Evolutionary conservation across 2,113 vertebrate species (phyloP), one percentile per base, ranked within the genome.

Genomic region (Triplophysa dalaica): DNA sequence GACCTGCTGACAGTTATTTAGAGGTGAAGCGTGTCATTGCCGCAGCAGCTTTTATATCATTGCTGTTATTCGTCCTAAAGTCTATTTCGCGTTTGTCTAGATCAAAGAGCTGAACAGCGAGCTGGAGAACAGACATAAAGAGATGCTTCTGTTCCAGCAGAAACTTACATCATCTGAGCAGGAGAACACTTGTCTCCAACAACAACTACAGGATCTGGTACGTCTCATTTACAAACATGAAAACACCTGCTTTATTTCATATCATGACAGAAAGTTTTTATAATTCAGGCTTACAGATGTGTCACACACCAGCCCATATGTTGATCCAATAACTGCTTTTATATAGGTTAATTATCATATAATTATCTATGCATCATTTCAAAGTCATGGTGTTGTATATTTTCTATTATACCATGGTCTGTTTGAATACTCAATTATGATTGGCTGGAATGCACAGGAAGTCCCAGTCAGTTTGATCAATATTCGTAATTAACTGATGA

Each of bases 171-270:
- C 91, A 83, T 89, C 93, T 87, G 91, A 90, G 85, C 90, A 93
- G 83, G 92, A 94, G 67, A 98, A 95, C 86, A 91, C 87, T 82
- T 87, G 89, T 83, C 87, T 96, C 88, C 94, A 95, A 62, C 89
- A 94, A 83, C 94, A 98, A 82, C 93, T 97, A 24, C 90, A 86
- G 79, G 41, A 87, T 78, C 87, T 96, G 95, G 97, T 98, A 89
- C 95, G 81, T 26, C 12, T 29, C 22, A 66, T 70, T 63, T 69
- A 69, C 58, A 33, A 45, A 45, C 75, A 29, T 48, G 14, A 33
- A 6, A 58, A 80, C 38, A 58, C 63, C 70, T 54, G 50, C 1
- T n/a, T 19, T 50, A 43, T 6, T 33, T 70, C 45, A 72, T 13
- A 50, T 74, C 70, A 80, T 84, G 75, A 69, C 77, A 80, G 83